Conservation (phyloP, 2,888 invertebrate genomes). For the Cataglyphis altisquamis region DNA sequence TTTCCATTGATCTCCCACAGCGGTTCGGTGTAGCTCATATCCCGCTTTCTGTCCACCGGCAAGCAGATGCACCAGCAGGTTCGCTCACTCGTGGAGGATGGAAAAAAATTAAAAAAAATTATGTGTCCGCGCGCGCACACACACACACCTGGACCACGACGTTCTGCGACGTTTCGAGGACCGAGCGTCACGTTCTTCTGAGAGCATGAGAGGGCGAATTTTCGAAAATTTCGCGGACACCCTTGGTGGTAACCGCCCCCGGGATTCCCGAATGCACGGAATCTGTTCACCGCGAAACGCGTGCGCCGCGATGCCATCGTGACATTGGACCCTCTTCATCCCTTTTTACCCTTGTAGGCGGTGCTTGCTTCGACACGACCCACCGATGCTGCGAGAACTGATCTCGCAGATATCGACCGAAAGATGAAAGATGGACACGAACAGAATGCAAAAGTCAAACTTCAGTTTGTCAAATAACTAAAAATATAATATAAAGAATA, state of each 20-base stretch:
- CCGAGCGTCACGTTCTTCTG: slow-evolving; percentile 41
- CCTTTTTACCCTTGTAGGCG: slow-evolving; percentile 31
- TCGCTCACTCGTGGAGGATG: slow-evolving; percentile 31
- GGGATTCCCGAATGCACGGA: slow-evolving; percentile 2
- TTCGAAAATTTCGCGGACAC: slow-evolving; percentile 32
- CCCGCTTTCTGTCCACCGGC: slow-evolving; percentile 72
- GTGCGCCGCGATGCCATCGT: slow-evolving; percentile 36
- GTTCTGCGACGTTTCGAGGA: slow-evolving; percentile 30
- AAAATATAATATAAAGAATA: too few species aligned
- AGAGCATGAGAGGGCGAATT: background rate
- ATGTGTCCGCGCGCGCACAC: background rate
- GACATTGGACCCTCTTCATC: slow-evolving; percentile 41
- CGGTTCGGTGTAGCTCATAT: slow-evolving; percentile 85
- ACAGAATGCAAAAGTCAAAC: background rate
- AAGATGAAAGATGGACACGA: slow-evolving; percentile 40
- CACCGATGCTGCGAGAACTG: slow-evolving; percentile 25
- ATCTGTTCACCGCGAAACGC: slow-evolving; percentile 13
- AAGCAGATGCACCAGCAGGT: slow-evolving; percentile 40
- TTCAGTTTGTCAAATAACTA: background rate
- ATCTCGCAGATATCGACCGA: slow-evolving; percentile 48
- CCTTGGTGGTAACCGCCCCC: slow-evolving; percentile 20
- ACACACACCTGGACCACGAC: background rate
- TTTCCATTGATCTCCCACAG: slow-evolving; percentile 85
- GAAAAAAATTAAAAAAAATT: slow-evolving; percentile 64
- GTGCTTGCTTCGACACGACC: slow-evolving; percentile 35